Percentiles rank a stretch among this genome's conserved stretches.
Conservation (phyloP, 2,888 invertebrate species). For the Troides aeacus region DNA sequence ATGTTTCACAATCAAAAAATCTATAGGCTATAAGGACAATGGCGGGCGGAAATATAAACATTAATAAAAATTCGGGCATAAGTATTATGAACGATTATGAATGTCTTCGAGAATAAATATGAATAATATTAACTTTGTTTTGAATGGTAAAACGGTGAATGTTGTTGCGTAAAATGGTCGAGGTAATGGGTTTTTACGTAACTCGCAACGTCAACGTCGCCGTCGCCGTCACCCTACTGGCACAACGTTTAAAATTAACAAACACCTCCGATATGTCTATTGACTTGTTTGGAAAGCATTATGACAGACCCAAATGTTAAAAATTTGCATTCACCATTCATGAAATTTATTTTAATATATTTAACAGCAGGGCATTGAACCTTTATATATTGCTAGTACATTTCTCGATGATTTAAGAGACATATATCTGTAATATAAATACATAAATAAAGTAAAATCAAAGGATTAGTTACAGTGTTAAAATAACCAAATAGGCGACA, state of each 20-base stretch:
- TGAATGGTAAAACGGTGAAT: slow-evolving; percentile 21
- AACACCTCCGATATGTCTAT: not conserved
- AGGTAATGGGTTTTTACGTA: slow-evolving; percentile 27
- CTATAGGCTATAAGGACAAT: not conserved
- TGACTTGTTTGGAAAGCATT: too few relatives aligned
- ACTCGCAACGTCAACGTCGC: slow-evolving; percentile 17
- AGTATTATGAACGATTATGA: not conserved
- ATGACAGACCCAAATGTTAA: too few relatives aligned
- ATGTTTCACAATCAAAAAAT: not conserved
- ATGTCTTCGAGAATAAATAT: slow-evolving; percentile 1
- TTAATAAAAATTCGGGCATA: not conserved
- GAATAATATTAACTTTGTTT: slow-evolving; percentile 20
- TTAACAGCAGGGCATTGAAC: too few relatives aligned
- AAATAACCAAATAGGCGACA: too few relatives aligned
- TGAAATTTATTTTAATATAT: too few relatives aligned
- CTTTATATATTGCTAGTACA: too few relatives aligned
- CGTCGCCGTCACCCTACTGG: slow-evolving; percentile 3
- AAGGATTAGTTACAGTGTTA: too few relatives aligned
- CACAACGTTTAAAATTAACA: slow-evolving; percentile 4
- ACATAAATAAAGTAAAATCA: too few relatives aligned
- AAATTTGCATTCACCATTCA: too few relatives aligned
- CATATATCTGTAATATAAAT: too few relatives aligned
- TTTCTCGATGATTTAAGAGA: too few relatives aligned
- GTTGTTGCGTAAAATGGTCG: slow-evolving; percentile 27
- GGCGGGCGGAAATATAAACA: not conserved